phyloP scores from a whole-genome alignment of 2,797 vertebrate species.

The Pristis pectinata region DNA sequence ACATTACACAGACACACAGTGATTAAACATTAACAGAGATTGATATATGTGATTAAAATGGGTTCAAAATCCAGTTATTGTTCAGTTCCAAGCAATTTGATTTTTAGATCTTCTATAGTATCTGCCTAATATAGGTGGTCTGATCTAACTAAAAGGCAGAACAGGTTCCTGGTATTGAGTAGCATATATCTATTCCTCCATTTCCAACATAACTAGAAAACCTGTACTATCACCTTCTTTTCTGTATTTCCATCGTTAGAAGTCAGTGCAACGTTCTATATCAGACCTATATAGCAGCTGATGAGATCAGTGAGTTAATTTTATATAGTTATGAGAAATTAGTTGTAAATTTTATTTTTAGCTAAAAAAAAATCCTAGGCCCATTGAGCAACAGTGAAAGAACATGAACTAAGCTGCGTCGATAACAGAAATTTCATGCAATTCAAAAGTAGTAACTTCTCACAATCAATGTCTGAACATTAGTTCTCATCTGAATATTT shows the following conservation, averaged over 20 bases:
- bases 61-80: too few species aligned
- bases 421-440: not conserved
- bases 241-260: not conserved
- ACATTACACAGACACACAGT: too few species aligned
- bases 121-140: too few species aligned
- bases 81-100: too few species aligned
- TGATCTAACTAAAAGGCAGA: not conserved
- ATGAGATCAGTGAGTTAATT: not conserved
- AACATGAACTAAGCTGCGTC: not conserved
- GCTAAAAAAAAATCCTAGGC: not conserved
- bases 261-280: not conserved
- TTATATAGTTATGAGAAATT: not conserved
- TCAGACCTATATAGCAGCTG: not conserved
- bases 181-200: not conserved
- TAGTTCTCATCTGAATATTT: not conserved
- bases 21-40: too few species aligned
- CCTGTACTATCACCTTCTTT: not conserved
- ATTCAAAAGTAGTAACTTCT: not conserved
- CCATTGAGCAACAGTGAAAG: not conserved
- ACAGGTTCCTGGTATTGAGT: not conserved
- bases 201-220: not conserved
- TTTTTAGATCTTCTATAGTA: too few species aligned
- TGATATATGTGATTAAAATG: too few species aligned
- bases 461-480: not conserved
- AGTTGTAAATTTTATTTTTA: not conserved